Evolutionary conservation across 2,797 vertebrate species (phyloP).

Genomic region (Leucoraja ocellata): DNA sequence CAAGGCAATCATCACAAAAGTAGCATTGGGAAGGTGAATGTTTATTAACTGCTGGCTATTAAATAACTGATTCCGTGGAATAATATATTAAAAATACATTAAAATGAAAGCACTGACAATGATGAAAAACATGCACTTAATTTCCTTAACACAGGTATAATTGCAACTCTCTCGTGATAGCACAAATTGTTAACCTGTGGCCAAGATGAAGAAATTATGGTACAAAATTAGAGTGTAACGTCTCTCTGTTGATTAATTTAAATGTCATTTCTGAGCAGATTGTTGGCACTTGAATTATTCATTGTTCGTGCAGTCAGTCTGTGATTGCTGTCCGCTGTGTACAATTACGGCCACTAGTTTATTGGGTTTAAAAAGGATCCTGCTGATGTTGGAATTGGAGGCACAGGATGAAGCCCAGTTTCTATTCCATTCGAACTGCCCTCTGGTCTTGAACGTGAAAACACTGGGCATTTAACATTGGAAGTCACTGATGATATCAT

Average conservation of each 20-base stretch:
- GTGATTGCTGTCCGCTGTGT: neutral
- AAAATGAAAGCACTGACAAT: conserved; percentile 23
- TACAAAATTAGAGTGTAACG: conserved; percentile 19
- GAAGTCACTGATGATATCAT: neutral
- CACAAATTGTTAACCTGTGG: conserved; percentile 9
- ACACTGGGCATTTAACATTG: neutral
- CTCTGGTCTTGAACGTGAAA: neutral
- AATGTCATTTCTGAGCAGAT: conserved; percentile 26
- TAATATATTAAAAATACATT: neutral
- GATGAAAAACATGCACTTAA: conserved; percentile 26
- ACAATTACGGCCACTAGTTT: neutral
- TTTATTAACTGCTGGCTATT: neutral
- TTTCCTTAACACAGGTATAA: conserved; percentile 31
- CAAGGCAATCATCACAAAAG: neutral
- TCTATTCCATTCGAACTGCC: neutral
- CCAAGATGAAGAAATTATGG: conserved; percentile 6
- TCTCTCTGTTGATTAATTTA: conserved; percentile 34
- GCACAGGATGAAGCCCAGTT: neutral
- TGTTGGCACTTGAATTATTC: conserved; percentile 33
- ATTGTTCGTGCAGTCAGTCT: neutral
- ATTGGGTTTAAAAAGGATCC: neutral
- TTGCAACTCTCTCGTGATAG: neutral
- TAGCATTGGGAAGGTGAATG: too few species aligned
- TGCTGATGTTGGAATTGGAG: neutral
- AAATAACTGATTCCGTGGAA: neutral